Base-by-base conservation (phyloP, 1,140 invertebrate species). In the Brachionus calyciflorus region DNA sequence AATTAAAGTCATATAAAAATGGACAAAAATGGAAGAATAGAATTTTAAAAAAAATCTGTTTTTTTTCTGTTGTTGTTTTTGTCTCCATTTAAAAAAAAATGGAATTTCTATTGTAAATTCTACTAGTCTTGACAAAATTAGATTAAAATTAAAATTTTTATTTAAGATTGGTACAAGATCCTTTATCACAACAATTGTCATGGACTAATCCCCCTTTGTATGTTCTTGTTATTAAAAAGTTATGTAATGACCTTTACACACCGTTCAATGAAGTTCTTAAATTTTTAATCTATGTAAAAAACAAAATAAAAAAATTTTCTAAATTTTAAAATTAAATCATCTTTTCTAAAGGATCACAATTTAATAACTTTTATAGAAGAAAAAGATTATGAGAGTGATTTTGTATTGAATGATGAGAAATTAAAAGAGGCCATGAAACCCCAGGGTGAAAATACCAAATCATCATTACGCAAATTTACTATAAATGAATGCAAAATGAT, bases 201-300 rank as follows among this genome's bases (percentile, higher is more conserved):
- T 76, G 70, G 70, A 76, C 53, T 21, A 55, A 55, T 14, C 70
- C 70, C 19, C 70, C 70, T 17, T 19, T 55, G 1, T 48, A 76
- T 60, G 49, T 76, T 24, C n/a, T 76, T 14, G 49, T 76, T 26
- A 55, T 76, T 14, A 53, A 55, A 37, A 76, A 76, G 37, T n/a
- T 55, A 17, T 44, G 49, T 17, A 19, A 60, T 26, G 51, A 49
- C 4, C 17, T 73, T 21, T 73, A 51, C 26, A 7, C 26, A 26
- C 69, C 69, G 5, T 73, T 73, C 24, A 55, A 37, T 55, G 26
- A 49, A 48, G 51, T 73, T 33, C 69, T 73, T 24, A 73, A 73
- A 55, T 51, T 40, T 55, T 30, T 73, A 21, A 73, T 73, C 14
- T 73, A 30, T 30, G 69, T 73, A 73, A 55, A 21, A 17, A 33